phyloP scores from a whole-genome alignment of 1,140 invertebrate genomes.

The Drosophila paulistorum region DNA sequence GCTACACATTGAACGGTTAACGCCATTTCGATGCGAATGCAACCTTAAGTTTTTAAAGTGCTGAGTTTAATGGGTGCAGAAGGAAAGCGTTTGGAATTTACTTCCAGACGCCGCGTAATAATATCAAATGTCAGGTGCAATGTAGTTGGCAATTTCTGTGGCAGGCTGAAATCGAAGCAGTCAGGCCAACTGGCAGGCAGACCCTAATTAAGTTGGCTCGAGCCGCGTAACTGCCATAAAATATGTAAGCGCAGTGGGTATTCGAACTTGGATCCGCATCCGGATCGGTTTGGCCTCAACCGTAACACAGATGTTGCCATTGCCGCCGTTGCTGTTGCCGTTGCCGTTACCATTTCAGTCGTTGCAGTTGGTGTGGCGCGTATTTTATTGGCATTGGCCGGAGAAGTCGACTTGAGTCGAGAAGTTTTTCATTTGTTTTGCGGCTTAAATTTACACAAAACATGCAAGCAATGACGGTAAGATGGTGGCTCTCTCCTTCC shows the following conservation, averaged over 20 bases:
- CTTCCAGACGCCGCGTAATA: slow-evolving; percentile 64
- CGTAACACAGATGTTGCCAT: slow-evolving; percentile 23
- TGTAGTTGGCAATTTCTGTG: slow-evolving; percentile 59
- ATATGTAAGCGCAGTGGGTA: slow-evolving; percentile 61
- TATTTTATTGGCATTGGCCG: slow-evolving; percentile 64
- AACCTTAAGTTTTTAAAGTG: slow-evolving; percentile 54
- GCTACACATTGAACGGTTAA: slow-evolving; percentile 73
- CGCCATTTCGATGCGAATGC: slow-evolving; percentile 48
- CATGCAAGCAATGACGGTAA: slow-evolving; percentile 58
- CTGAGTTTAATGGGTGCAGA: slow-evolving; percentile 47
- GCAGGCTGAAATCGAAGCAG: slow-evolving; percentile 33
- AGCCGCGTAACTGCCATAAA: slow-evolving; percentile 61
- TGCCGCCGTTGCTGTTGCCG: slow-evolving; percentile 6
- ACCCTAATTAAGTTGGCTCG: slow-evolving; percentile 53
- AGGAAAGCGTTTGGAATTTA: slow-evolving; percentile 33
- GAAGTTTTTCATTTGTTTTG: slow-evolving; percentile 71
- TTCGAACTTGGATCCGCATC: slow-evolving; percentile 55
- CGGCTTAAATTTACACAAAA: slow-evolving; percentile 62
- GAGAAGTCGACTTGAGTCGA: slow-evolving; percentile 63
- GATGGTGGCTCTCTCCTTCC: too few relatives aligned
- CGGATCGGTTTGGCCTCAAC: slow-evolving; percentile 40
- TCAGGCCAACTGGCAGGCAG: slow-evolving; percentile 38
- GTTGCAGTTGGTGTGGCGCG: slow-evolving; percentile 39
- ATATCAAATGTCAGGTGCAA: slow-evolving; percentile 79
- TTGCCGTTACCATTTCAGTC: slow-evolving; percentile 21